Conservation (phyloP, 1,140 invertebrate species). For the Maconellicoccus hirsutus region DNA sequence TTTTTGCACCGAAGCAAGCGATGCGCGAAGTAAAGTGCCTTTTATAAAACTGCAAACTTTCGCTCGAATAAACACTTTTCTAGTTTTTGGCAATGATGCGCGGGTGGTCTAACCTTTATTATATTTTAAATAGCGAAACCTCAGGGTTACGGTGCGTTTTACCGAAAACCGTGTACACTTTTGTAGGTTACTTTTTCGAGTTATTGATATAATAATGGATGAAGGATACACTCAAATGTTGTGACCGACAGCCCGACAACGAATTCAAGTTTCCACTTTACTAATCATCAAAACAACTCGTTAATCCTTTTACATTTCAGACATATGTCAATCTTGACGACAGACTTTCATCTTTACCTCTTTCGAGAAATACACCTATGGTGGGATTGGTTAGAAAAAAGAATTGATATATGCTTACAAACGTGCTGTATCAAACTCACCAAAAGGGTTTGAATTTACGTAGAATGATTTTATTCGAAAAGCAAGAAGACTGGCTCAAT, state of each 20-base stretch:
- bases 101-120: neutral
- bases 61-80: slow-evolving; percentile 8
- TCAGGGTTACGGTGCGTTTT: neutral
- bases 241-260: neutral
- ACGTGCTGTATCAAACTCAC: too few species aligned
- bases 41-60: slow-evolving; percentile 4
- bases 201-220: neutral
- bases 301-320: neutral
- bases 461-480: too few species aligned
- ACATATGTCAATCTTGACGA: neutral
- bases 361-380: too few species aligned
- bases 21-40: neutral
- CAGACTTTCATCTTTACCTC: neutral
- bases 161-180: neutral
- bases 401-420: too few species aligned
- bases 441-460: too few species aligned
- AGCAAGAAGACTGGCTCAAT: too few species aligned
- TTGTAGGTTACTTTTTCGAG: neutral
- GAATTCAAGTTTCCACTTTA: neutral
- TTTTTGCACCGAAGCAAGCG: neutral
- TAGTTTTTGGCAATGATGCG: neutral
- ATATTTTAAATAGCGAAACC: neutral
- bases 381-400: too few species aligned
- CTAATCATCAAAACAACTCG: slow-evolving; percentile 8
- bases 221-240: neutral